Evolutionary conservation across 1,140 invertebrate genomes (phyloP), one percentile per base, ranked within the genome.

Genomic region (Dufourea novaeangliae): DNA sequence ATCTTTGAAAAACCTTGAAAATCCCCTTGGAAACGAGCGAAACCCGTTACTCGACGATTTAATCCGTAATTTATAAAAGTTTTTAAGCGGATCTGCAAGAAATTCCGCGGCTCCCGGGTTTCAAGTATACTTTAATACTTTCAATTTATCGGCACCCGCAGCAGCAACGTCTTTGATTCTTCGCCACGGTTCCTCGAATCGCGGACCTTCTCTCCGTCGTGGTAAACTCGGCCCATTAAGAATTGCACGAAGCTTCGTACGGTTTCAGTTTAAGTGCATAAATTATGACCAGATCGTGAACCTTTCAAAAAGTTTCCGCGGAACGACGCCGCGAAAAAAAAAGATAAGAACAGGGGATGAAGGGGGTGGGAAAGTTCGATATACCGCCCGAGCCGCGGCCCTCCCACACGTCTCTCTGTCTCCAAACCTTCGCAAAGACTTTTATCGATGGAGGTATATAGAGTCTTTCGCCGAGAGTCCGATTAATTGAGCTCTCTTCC

Each of bases 231-330:
- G 17, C 39, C 70, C 70, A 73, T 73, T 78, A 78, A 78, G 61
- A 66, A 66, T 73, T n/a, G 50, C 61, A 27, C 46, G 41, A 17
- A 56, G 70, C 67, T 37, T 37, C 41, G 50, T 54, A 62, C 74
- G 71, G 75, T 62, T 77, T 5, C 34, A 52, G 54, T 80, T 75
- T 81, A 86, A 89, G 86, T 88, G 85, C 85, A 90, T 91, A 89
- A 90, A 90, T 91, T 91, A 91, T 90, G 87, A 88, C 84, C 86
- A 82, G 78, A 82, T 86, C 75, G 78, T 62, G 78, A 86, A 90
- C 88, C 86, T 87, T 79, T 77, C 61, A 62, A 71, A 80, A 83
- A 87, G 73, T 84, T 86, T 72, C 29, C 34, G 27, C 54, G 39
- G 63, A 50, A 66, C 41, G 41, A 57, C 14, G 63, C 63, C 39